phyloP scores from a whole-genome alignment of 1,140 invertebrate genomes.

The Zaprionus davidi region DNA sequence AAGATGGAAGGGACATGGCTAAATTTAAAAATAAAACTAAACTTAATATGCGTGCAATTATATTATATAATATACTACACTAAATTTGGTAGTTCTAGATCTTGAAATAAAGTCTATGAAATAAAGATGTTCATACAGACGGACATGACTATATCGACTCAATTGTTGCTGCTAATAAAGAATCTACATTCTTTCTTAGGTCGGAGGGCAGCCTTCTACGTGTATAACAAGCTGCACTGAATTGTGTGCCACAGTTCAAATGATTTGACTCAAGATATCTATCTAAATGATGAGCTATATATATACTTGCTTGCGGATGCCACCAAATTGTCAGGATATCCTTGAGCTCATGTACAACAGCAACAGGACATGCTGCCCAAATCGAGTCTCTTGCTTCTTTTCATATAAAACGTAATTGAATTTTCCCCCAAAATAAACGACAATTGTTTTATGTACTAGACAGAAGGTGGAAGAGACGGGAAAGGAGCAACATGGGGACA shows the following conservation, averaged over 20 bases:
- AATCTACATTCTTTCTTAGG: too few relatives aligned
- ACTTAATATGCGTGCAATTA: too few relatives aligned
- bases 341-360: slow-evolving; percentile 33
- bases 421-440: slow-evolving; percentile 55
- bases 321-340: slow-evolving; percentile 48
- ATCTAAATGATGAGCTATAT: neutral
- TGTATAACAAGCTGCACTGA: slow-evolving; percentile 1
- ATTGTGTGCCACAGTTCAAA: slow-evolving; percentile 33
- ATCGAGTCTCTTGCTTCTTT: slow-evolving; percentile 29
- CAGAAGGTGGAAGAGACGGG: neutral
- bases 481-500: neutral
- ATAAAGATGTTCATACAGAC: too few relatives aligned
- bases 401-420: slow-evolving; percentile 52
- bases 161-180: accelerated
- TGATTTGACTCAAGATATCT: slow-evolving; percentile 40
- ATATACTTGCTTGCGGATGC: slow-evolving; percentile 31
- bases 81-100: too few relatives aligned
- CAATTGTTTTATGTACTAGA: slow-evolving; percentile 63
- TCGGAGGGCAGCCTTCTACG: too few relatives aligned
- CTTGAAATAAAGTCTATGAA: too few relatives aligned
- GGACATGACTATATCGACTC: too few relatives aligned
- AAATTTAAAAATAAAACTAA: too few relatives aligned
- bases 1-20: too few relatives aligned
- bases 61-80: too few relatives aligned
- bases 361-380: slow-evolving; percentile 40